phyloP scores from a whole-genome alignment of 2,888 invertebrate species.

The Calliopum simillimum region DNA sequence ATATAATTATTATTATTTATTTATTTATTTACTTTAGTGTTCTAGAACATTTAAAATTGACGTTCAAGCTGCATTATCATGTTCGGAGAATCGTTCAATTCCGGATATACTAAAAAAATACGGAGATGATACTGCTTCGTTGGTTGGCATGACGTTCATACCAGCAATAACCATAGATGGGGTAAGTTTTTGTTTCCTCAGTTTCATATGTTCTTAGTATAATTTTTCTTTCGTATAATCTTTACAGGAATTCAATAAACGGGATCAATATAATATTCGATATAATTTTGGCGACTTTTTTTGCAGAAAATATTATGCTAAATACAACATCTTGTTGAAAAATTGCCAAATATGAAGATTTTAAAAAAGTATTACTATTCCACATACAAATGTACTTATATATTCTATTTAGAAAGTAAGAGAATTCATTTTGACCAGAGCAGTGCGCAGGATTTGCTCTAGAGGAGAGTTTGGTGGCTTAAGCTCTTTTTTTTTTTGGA shows the following conservation, averaged over 20 bases:
- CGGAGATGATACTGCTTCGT: constrained; percentile 55
- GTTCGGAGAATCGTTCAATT: constrained; percentile 52
- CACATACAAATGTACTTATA: too few species aligned
- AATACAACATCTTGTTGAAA: constrained; percentile 50
- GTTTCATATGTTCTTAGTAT: background rate
- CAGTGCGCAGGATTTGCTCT: too few species aligned
- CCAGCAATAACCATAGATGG: constrained; percentile 61
- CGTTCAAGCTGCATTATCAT: constrained; percentile 52
- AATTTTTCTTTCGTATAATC: background rate
- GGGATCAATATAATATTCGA: constrained; percentile 56
- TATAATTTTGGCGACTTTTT: constrained; percentile 54
- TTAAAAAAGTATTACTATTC: too few species aligned
- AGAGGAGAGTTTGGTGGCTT: too few species aligned
- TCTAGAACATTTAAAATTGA: constrained; percentile 51
- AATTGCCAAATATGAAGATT: constrained; percentile 47
- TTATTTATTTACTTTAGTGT: constrained; percentile 50
- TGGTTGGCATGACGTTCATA: constrained; percentile 59
- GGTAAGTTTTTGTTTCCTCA: constrained; percentile 51
- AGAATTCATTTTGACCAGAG: too few species aligned
- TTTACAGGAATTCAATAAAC: constrained; percentile 53
- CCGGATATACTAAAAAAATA: constrained; percentile 59
- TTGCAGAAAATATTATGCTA: constrained; percentile 54
- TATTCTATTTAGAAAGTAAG: too few species aligned
- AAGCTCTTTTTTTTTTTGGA: too few species aligned
- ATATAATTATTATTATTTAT: constrained; percentile 23